Conservation (phyloP, 2,113 vertebrate species). For the Phoenicopterus ruber region DNA sequence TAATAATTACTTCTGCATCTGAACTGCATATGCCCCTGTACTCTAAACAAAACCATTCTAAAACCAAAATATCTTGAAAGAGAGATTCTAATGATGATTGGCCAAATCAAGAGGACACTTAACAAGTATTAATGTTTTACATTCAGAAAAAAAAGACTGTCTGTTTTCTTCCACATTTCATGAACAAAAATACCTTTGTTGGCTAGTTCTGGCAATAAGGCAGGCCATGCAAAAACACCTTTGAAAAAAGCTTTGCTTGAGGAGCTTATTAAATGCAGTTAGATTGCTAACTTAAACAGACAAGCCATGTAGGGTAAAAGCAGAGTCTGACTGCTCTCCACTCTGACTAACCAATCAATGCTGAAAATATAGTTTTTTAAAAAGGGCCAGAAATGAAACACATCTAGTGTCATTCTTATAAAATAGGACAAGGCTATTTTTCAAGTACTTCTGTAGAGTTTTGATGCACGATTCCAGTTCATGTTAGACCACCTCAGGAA, state of each 20-base stretch:
- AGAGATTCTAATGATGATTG: neutral
- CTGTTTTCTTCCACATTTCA: neutral
- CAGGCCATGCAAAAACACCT: neutral
- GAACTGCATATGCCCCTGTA: neutral
- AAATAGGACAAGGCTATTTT: neutral
- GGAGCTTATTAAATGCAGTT: neutral
- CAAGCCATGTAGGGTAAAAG: neutral
- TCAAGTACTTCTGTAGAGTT: neutral
- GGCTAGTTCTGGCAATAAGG: neutral
- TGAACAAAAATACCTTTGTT: neutral
- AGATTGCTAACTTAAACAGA: neutral
- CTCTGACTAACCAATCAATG: neutral
- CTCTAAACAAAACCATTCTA: neutral
- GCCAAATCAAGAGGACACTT: neutral
- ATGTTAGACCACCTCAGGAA: neutral
- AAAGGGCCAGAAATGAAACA: neutral
- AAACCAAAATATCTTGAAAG: neutral
- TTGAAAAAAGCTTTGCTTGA: neutral
- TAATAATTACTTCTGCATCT: neutral
- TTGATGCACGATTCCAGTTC: neutral
- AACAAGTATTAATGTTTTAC: neutral
- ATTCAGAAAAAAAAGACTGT: neutral
- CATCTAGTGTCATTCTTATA: neutral
- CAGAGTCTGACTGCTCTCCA: neutral
- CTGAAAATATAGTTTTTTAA: neutral